These are phyloP conservation scores for Channa maculata DNA, from an alignment of 2,113 vertebrate species.

Conservation along the genomic window DNA sequence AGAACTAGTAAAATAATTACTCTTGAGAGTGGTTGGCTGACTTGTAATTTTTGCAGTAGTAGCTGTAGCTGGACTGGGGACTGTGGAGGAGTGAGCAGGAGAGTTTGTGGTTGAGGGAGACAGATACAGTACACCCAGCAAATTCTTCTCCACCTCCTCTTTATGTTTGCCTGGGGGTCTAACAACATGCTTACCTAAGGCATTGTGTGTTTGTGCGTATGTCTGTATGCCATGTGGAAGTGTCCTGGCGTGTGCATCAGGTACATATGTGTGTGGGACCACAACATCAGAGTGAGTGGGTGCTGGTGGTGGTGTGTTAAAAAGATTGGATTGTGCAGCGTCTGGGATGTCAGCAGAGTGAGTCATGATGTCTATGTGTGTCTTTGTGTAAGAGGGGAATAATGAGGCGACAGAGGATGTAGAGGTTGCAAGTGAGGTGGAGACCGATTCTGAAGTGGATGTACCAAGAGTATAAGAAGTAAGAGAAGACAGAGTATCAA, in stretches of 20 bases:
- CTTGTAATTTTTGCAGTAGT: slow-evolving; percentile 41
- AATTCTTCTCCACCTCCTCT: slow-evolving; percentile 52
- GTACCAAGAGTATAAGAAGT: slow-evolving; percentile 17
- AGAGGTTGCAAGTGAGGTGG: slow-evolving; percentile 29
- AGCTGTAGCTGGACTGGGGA: slow-evolving; percentile 10
- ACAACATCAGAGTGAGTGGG: slow-evolving; percentile 32
- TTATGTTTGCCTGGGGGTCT: slow-evolving; percentile 42
- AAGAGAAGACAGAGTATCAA: slow-evolving; percentile 18
- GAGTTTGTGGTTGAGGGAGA: slow-evolving; percentile 22
- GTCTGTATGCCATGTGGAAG: slow-evolving; percentile 41
- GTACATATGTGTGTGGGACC: slow-evolving; percentile 27
- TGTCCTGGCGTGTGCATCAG: slow-evolving; percentile 14
- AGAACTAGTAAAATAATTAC: slow-evolving; percentile 9
- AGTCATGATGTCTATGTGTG: slow-evolving; percentile 59
- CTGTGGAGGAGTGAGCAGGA: slow-evolving; percentile 16
- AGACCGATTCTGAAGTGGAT: slow-evolving; percentile 32
- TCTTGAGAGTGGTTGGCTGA: slow-evolving; percentile 29
- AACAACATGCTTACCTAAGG: slow-evolving; percentile 42
- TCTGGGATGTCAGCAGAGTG: slow-evolving; percentile 48
- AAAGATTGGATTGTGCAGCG: slow-evolving; percentile 33
- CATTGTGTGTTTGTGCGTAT: slow-evolving; percentile 41
- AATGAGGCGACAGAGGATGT: slow-evolving; percentile 29
- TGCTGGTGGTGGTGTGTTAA: slow-evolving; percentile 24
- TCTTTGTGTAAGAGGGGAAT: slow-evolving; percentile 25
- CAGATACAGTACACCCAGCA: slow-evolving; percentile 32